Evolutionary conservation across 1,140 invertebrate species (phyloP), one percentile per base, ranked within the genome.

Genomic region (Phocides pigmalion): DNA sequence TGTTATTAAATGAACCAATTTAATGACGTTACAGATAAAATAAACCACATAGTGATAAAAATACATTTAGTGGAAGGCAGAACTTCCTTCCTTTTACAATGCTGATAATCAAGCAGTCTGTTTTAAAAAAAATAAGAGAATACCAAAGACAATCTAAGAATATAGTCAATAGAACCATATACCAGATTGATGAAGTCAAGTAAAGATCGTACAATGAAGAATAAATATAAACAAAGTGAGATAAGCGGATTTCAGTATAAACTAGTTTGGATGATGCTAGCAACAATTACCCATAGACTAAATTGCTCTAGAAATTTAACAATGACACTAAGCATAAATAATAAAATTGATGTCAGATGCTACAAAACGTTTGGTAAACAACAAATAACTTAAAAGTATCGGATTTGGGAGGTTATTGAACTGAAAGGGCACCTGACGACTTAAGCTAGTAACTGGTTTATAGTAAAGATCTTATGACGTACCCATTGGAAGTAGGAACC

Each of bases 401-500:
- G 32, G 16, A 14, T 25, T 47, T 0, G 9, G 8, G n/a, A 51
- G 51, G 35, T 41, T 39, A 54, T 41, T 54, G 51, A 54, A 54
- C 51, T 2, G 17, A n/a, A n/a, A n/a, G n/a, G n/a, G n/a, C n/a
- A n/a, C n/a, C n/a, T n/a, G n/a, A 19, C 22, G 6, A 16, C 2
- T 12, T 41, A 41, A 42, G 17, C 1, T 12, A 39, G 6, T n/a
- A 11, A n/a, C n/a, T n/a, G 6, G 32, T 19, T 42, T 42, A 42
- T 1, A 14, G 37, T 14, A 42, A 16, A 17, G 41, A 16, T 17
- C 32, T 61, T 58, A 50, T 67, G 75, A 89, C 88, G 58, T 85
- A 90, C 88, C 88, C 88, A 90, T 90, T 62, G 12, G 63, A 22
- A 9, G 39, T 22, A 49, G 61, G 20, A 44, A 25, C 49, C 67